A percentile compares a stretch with the other conserved stretches of the same genome.
Evolutionary conservation across 2,888 invertebrate genomes (phyloP).

Genomic region (Athalia cordata): DNA sequence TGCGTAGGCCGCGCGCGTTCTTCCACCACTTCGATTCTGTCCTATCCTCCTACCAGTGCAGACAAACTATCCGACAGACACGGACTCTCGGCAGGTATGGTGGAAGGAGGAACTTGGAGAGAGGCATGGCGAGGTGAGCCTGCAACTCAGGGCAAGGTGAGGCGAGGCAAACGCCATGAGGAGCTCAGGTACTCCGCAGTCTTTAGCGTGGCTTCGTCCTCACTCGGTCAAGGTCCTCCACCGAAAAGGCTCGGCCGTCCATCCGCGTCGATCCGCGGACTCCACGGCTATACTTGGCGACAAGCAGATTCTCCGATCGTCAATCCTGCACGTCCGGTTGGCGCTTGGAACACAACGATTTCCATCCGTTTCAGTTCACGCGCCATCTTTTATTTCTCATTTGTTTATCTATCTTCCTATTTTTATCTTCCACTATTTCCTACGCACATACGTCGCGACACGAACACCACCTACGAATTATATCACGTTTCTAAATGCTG

Average conservation of each 20-base stretch:
- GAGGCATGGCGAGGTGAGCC: conserved; percentile 40
- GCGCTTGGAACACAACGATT: too few species aligned
- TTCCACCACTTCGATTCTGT: conserved; percentile 63
- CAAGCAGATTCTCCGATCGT: conserved; percentile 25
- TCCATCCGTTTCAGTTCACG: too few species aligned
- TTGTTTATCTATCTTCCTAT: too few species aligned
- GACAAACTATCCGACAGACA: conserved; percentile 52
- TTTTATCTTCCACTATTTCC: too few species aligned
- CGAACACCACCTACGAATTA: too few species aligned
- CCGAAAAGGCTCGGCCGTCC: conserved; percentile 58
- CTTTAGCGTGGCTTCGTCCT: conserved; percentile 48
- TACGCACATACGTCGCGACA: too few species aligned
- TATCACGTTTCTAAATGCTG: too few species aligned
- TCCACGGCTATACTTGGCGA: conserved; percentile 63
- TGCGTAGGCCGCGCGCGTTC: conserved; percentile 71
- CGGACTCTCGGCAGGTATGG: conserved; percentile 50
- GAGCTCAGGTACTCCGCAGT: neutral
- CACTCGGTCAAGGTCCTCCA: conserved; percentile 71
- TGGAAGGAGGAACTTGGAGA: conserved; percentile 47
- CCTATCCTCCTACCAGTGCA: conserved; percentile 61
- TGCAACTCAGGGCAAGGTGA: conserved; percentile 9
- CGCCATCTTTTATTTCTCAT: too few species aligned
- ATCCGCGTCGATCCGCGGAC: conserved; percentile 56
- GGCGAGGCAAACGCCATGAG: neutral
- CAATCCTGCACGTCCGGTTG: neutral